Conservation (phyloP, 2,888 invertebrate species). For the Netelia inedita region DNA sequence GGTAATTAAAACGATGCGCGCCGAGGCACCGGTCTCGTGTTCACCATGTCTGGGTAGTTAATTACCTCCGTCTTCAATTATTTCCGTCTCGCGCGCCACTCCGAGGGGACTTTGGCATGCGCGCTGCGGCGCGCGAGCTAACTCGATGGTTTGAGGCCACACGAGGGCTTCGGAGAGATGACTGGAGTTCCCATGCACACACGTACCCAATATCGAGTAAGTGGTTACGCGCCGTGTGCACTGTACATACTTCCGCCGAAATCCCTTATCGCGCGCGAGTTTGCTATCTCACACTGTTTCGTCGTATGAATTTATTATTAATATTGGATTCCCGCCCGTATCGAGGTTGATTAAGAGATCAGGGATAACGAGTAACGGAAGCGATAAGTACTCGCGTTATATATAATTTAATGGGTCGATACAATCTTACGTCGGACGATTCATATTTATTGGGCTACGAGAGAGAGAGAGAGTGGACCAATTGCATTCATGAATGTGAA, state of each 20-base stretch:
- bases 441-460: no score
- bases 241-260: conserved; percentile 15
- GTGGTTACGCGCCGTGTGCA: not conserved
- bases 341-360: conserved; percentile 36
- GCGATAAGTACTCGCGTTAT: not conserved
- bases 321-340: conserved; percentile 5
- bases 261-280: conserved; percentile 45
- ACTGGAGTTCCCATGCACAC: conserved; percentile 14
- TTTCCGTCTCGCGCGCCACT: conserved; percentile 80
- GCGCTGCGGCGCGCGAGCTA: conserved; percentile 25
- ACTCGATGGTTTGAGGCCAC: conserved; percentile 32
- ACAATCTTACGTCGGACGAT: no score
- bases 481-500: no score
- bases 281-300: conserved; percentile 5
- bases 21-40: conserved; percentile 57
- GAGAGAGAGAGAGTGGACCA: no score
- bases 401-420: not conserved
- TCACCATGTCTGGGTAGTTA: conserved; percentile 78
- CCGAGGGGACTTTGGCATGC: conserved; percentile 78
- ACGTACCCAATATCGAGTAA: conserved; percentile 2
- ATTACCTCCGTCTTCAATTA: conserved; percentile 83
- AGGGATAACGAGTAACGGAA: conserved; percentile 24
- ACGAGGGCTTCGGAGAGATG: conserved; percentile 34
- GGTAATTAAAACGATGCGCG: conserved; percentile 70
- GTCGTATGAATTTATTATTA: conserved; percentile 56